These are phyloP conservation scores for Iphiclides podalirius DNA, from an alignment of 2,888 invertebrate genomes.

Conservation along the genomic window DNA sequence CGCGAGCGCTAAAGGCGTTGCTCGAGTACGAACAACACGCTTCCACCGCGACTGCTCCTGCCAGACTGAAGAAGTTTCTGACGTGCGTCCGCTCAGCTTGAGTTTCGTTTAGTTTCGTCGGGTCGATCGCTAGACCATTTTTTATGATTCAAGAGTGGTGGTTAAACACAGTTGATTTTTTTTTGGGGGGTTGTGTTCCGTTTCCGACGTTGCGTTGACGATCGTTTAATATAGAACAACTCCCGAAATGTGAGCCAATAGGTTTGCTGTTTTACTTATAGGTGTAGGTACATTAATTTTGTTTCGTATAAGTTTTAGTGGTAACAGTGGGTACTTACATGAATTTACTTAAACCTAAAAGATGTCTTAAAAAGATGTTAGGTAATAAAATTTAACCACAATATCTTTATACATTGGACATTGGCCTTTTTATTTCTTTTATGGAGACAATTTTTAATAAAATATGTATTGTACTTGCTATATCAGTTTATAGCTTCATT, in stretches of 20 bases:
- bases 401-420: too few species aligned
- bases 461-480: too few species aligned
- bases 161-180: slow-evolving; percentile 25
- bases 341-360: too few species aligned
- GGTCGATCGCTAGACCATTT: slow-evolving; percentile 29
- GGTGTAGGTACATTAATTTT: background rate
- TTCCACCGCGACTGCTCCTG: slow-evolving; percentile 45
- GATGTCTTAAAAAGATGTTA: too few species aligned
- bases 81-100: slow-evolving; percentile 29
- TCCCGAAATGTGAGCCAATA: too few species aligned
- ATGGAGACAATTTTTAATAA: too few species aligned
- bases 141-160: slow-evolving; percentile 22
- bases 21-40: slow-evolving; percentile 39
- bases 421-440: too few species aligned
- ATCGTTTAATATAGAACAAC: slow-evolving; percentile 13
- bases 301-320: background rate
- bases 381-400: too few species aligned
- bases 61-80: slow-evolving; percentile 57
- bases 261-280: too few species aligned
- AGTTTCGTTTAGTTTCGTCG: slow-evolving; percentile 38
- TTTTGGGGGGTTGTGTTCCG: slow-evolving; percentile 43
- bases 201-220: slow-evolving; percentile 34
- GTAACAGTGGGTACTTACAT: background rate
- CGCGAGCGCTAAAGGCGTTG: slow-evolving; percentile 61
- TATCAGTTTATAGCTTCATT: too few species aligned